phyloP scores from a whole-genome alignment of 2,888 invertebrate genomes.

The Baccha elongata region DNA sequence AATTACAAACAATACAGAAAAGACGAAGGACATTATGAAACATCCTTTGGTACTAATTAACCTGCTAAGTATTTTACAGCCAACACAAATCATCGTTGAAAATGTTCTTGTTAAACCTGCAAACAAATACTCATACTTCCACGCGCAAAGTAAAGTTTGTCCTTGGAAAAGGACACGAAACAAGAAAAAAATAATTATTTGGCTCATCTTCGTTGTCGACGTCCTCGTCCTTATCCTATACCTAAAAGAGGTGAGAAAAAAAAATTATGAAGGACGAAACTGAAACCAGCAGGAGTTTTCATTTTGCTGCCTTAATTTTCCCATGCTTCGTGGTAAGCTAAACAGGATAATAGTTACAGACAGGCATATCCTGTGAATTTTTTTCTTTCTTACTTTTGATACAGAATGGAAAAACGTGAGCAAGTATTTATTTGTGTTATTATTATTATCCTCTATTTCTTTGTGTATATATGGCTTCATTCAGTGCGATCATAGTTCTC shows the following conservation, averaged over 20 bases:
- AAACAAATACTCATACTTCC: conserved; percentile 22
- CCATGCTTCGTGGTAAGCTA: conserved; percentile 49
- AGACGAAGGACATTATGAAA: conserved; percentile 35
- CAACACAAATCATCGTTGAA: conserved; percentile 49
- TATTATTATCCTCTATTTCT: conserved; percentile 39
- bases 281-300: conserved; percentile 41
- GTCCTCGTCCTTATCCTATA: conserved; percentile 21
- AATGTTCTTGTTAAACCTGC: conserved; percentile 37
- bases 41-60: conserved; percentile 57
- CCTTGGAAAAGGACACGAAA: conserved; percentile 58
- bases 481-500: conserved; percentile 39
- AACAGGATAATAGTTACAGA: conserved; percentile 56
- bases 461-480: conserved; percentile 43
- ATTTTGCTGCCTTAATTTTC: conserved; percentile 32
- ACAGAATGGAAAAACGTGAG: conserved; percentile 47
- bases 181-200: conserved; percentile 45
- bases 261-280: neutral
- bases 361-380: conserved; percentile 50
- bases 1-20: conserved; percentile 44
- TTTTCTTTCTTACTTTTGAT: conserved; percentile 2
- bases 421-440: conserved; percentile 67
- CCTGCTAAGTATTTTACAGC: conserved; percentile 68
- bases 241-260: conserved; percentile 25
- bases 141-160: conserved; percentile 34
- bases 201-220: conserved; percentile 19